phyloP scores from a whole-genome alignment of 2,888 invertebrate genomes.

The Sabatieria punctata region DNA sequence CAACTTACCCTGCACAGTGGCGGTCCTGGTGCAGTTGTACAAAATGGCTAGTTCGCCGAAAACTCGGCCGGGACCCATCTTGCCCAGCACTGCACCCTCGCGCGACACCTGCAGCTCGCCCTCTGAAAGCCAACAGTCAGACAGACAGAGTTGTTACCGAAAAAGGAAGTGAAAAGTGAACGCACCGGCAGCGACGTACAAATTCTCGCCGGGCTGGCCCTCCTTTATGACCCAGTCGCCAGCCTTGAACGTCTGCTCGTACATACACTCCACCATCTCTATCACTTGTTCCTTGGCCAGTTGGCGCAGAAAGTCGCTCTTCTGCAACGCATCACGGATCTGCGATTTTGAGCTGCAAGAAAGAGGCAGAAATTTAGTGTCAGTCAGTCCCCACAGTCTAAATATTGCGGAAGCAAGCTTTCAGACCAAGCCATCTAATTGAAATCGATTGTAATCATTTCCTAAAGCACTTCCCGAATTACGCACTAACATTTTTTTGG shows the following conservation, averaged over 20 bases:
- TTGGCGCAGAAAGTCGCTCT: slow-evolving; percentile 40
- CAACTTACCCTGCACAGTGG: slow-evolving; percentile 48
- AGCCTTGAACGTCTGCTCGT: slow-evolving; percentile 34
- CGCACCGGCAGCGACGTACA: slow-evolving; percentile 56
- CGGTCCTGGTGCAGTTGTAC: slow-evolving; percentile 77
- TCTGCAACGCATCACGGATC: slow-evolving; percentile 38
- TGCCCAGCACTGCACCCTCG: slow-evolving; percentile 54
- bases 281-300: slow-evolving; percentile 37
- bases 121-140: slow-evolving; percentile 34
- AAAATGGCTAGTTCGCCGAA: slow-evolving; percentile 81
- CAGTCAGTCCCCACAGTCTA: too few relatives aligned
- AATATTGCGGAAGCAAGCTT: too few relatives aligned
- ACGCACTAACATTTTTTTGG: too few relatives aligned
- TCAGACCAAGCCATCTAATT: too few relatives aligned
- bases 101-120: slow-evolving; percentile 76
- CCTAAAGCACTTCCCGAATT: too few relatives aligned
- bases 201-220: slow-evolving; percentile 50
- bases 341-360: slow-evolving; percentile 36
- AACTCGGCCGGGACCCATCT: slow-evolving; percentile 60
- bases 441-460: too few relatives aligned
- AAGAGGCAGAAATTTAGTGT: slow-evolving; percentile 3
- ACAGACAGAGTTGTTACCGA: background rate
- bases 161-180: slow-evolving; percentile 1
- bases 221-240: slow-evolving; percentile 39
- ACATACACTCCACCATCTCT: slow-evolving; percentile 41